Conservation (phyloP, 2,797 vertebrate genomes). For the Podarcis siculus region DNA sequence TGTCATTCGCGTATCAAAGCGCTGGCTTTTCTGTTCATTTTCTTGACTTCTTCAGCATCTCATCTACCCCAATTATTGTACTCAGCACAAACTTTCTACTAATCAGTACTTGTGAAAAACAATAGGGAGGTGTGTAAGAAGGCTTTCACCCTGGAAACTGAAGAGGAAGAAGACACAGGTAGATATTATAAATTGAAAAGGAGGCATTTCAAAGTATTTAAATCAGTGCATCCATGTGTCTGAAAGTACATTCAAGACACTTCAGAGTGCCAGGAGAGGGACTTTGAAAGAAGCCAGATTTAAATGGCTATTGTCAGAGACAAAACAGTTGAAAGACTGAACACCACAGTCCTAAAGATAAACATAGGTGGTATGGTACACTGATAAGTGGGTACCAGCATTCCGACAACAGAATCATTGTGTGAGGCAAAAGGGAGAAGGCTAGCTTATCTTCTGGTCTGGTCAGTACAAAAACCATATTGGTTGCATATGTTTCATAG, state of each 20-base stretch:
- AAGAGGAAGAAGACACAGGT: not conserved
- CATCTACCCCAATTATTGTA: not conserved
- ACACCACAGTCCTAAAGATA: not conserved
- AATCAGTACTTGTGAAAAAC: conserved; percentile 6
- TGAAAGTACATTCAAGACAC: not conserved
- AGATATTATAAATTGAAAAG: not conserved
- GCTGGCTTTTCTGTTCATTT: rapidly evolving
- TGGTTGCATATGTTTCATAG: not conserved
- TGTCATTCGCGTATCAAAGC: not conserved
- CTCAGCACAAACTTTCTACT: not conserved
- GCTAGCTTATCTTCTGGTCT: not conserved
- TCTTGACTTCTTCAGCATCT: not conserved
- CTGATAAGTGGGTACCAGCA: not conserved
- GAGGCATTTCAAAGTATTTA: not conserved
- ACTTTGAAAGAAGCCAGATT: not conserved
- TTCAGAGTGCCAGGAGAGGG: not conserved
- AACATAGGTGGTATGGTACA: not conserved
- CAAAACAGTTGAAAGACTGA: not conserved
- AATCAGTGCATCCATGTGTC: not conserved
- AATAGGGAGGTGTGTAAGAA: not conserved
- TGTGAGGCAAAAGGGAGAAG: not conserved
- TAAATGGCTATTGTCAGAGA: not conserved
- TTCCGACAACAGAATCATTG: not conserved
- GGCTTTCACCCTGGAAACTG: not conserved
- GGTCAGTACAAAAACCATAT: not conserved